phyloP scores from a whole-genome alignment of 2,797 vertebrate species.

The Leptoclinus maculatus region DNA sequence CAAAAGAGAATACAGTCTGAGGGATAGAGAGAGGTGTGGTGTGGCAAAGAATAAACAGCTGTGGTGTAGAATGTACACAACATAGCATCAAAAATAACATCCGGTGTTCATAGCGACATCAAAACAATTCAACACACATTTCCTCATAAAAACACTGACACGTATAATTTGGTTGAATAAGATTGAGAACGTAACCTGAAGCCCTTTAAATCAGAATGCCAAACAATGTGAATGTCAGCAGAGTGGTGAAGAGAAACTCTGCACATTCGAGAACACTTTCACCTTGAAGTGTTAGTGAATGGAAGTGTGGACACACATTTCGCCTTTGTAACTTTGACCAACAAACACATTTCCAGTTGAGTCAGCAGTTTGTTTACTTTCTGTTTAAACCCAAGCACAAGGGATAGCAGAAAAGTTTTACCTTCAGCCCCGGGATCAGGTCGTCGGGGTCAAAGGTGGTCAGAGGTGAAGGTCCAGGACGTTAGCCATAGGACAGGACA shows the following conservation, averaged over 20 bases:
- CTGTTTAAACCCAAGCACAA: conserved; percentile 73
- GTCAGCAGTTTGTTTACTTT: conserved; percentile 48
- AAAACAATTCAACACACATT: conserved; percentile 48
- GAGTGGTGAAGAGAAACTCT: conserved; percentile 84
- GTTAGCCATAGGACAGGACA: conserved; percentile 82
- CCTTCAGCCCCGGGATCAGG: conserved; percentile 80
- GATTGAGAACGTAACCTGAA: conserved; percentile 9
- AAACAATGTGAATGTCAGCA: conserved; percentile 89
- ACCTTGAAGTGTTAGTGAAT: conserved; percentile 77
- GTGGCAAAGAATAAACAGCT: conserved; percentile 35
- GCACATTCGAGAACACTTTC: conserved; percentile 84
- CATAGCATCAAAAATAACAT: conserved; percentile 48
- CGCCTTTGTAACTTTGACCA: conserved; percentile 65
- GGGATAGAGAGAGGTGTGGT: conserved; percentile 10
- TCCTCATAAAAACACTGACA: conserved; percentile 27
- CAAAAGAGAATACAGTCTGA: not conserved
- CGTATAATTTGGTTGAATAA: conserved; percentile 2
- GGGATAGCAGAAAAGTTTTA: conserved; percentile 82
- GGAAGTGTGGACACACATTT: conserved; percentile 72
- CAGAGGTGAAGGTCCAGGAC: conserved; percentile 81
- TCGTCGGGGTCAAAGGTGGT: conserved; percentile 77
- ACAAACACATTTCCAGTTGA: conserved; percentile 73
- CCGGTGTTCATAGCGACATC: conserved; percentile 41
- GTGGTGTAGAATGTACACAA: conserved; percentile 24
- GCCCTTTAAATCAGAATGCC: conserved; percentile 72